Evolutionary conservation across 2,113 vertebrate genomes (phyloP).

Genomic region (Halcyon malimbica): DNA sequence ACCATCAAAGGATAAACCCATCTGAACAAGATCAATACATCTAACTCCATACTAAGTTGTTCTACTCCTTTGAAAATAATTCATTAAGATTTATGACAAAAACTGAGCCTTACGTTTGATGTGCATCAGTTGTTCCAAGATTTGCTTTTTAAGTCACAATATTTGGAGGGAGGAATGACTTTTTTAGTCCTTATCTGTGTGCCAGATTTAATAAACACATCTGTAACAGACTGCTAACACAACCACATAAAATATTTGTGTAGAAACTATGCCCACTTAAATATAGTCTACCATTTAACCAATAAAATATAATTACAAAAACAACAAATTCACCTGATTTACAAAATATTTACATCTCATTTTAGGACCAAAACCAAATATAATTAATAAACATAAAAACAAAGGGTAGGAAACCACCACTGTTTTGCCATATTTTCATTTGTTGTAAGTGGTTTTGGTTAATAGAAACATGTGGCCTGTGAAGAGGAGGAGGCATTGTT

Average conservation of each 20-base stretch:
- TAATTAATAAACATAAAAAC: conserved; percentile 58
- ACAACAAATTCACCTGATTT: conserved; percentile 56
- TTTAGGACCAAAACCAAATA: conserved; percentile 63
- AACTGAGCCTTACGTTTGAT: background rate
- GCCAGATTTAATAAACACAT: conserved; percentile 38
- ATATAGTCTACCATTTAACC: conserved; percentile 46
- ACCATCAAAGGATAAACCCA: background rate
- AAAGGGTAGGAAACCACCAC: conserved; percentile 31
- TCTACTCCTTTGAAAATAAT: background rate
- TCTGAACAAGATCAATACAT: background rate
- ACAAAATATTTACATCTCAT: conserved; percentile 60
- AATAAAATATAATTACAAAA: conserved; percentile 48
- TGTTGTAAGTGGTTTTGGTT: conserved; percentile 56
- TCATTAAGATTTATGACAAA: background rate
- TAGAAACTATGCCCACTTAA: conserved; percentile 56
- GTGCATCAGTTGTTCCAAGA: background rate
- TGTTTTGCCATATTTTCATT: conserved; percentile 35
- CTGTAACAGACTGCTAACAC: conserved; percentile 8
- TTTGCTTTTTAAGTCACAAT: background rate
- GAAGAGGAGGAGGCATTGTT: background rate
- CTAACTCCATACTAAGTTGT: background rate
- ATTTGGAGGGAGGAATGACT: background rate
- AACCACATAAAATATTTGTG: conserved; percentile 50
- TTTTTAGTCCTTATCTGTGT: background rate
- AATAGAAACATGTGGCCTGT: background rate